Evolutionary conservation across 2,888 invertebrate species (phyloP), one percentile per base, ranked within the genome.

Genomic region (Drosophila multiciliata): DNA sequence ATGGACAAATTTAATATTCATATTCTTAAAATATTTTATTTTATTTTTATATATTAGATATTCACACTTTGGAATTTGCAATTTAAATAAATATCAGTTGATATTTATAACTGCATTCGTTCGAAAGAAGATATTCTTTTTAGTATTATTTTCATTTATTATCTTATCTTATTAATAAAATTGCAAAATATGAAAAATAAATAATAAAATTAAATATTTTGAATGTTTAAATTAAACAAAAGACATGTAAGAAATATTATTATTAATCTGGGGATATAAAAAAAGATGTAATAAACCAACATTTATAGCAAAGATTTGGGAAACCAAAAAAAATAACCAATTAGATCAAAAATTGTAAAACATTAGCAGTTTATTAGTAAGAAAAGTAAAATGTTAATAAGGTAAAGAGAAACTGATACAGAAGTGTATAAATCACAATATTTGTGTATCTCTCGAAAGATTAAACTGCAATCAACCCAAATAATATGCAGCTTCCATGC

Each of bases 401-500:
- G 45, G 7, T 1, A 15, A 15, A 4, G 15, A 15, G 23, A 23
- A 45, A 2, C 45, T 23, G 8, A 23, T 15, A 8, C 15, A 15
- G 23, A 45, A 15, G 15, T 0, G 8, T 23, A 45, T 45, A 45
- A 45, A 45, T 45, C 45, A 45, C 45, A 45, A 23, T 45, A 23
- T 45, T 45, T 23, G 45, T 45, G 23, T 29, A 33, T 23, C 36
- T 23, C 20, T 20, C 6, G 15, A 40, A 29, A 52, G 32, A 33
- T 52, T 36, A 35, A 55, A 15, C 33, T 26, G n/a, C 11, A 15
- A 35, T 26, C n/a, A 36, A 15, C 26, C 23, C n/a, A 20, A 48
- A 20, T 45, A 26, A 45, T 29, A 20, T 55, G n/a, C 7, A 32
- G 55, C 55, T 65, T 65, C 36, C 36, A 65, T 11, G n/a, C 65